Evolutionary conservation across 1,140 invertebrate genomes (phyloP), one percentile per base, ranked within the genome.

Genomic region (Drosophila nannoptera): DNA sequence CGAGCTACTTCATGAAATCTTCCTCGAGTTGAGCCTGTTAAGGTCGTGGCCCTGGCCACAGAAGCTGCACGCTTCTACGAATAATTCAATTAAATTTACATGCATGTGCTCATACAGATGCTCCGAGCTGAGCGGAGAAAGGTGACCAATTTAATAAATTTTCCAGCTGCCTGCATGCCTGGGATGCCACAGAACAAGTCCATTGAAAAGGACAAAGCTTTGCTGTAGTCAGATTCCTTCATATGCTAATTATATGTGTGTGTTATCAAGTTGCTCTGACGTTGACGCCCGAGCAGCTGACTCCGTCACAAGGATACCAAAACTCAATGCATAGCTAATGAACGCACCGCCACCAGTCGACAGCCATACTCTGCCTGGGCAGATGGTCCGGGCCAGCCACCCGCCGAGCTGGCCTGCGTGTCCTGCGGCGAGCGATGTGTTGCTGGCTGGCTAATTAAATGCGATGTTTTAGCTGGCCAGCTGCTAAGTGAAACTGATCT

Each of bases 251-350:
- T 84, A 80, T 29, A 81, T 33, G 33, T 35, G 33, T 35, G 43
- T 61, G 72, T 73, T 75, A 69, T 80, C 73, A 70, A 84, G 73
- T 84, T 84, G 69, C 59, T 68, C 59, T 68, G 67, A 14, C 68
- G n/a, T 46, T 70, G 75, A 54, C 71, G 50, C n/a, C 35, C 22
- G 22, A 58, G 58, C 45, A 53, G 32, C 40, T 43, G 35, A 29
- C 45, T 48, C 43, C 45, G 32, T 31, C 22, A 48, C 53, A 11
- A 31, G 36, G 16, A 54, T 42, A 31, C 48, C 36, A 52, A 59
- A 84, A 83, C 69, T 70, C 81, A 82, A 83, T 83, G 80, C 80
- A 83, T 83, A 76, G 43, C 48, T 78, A 83, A 76, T 84, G 80
- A 84, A 54, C 42, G 8, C 9, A 1, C 6, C 6, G 29, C 2